phyloP scores from a whole-genome alignment of 2,888 invertebrate species.

The Orchesellides sinensis region DNA sequence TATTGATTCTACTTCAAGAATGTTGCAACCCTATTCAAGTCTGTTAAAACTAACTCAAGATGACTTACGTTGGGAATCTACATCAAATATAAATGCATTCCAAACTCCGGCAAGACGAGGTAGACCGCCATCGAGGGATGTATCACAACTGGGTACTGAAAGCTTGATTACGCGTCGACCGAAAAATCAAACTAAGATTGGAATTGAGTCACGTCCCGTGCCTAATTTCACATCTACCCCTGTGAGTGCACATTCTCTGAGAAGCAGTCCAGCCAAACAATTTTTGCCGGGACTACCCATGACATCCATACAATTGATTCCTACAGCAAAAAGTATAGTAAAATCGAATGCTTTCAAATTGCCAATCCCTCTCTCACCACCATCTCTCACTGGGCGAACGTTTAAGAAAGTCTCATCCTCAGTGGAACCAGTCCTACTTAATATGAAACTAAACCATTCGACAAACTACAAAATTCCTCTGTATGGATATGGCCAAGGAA shows the following conservation, averaged over 20 bases:
- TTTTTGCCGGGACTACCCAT: conserved; percentile 1
- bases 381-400: conserved; percentile 48
- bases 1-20: too few species aligned
- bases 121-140: conserved; percentile 35
- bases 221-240: conserved; percentile 71
- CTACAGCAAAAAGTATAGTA: conserved; percentile 40
- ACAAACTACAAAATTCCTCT: not conserved
- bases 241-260: conserved; percentile 29
- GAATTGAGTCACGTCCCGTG: conserved; percentile 53
- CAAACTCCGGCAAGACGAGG: conserved; percentile 36
- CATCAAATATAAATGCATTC: too few species aligned
- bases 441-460: conserved; percentile 12
- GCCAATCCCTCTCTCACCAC: conserved; percentile 40
- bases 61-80: too few species aligned
- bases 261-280: conserved; percentile 2
- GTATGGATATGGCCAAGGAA: not conserved
- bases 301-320: conserved; percentile 33
- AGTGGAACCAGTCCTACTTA: not conserved
- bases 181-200: conserved; percentile 25
- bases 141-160: conserved; percentile 59
- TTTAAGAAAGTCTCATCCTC: conserved; percentile 23
- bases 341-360: conserved; percentile 33
- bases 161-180: conserved; percentile 71
- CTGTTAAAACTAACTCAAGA: too few species aligned
- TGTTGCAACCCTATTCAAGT: too few species aligned